Base-by-base conservation (phyloP, 2,888 invertebrate genomes). In the Macropis europaea region DNA sequence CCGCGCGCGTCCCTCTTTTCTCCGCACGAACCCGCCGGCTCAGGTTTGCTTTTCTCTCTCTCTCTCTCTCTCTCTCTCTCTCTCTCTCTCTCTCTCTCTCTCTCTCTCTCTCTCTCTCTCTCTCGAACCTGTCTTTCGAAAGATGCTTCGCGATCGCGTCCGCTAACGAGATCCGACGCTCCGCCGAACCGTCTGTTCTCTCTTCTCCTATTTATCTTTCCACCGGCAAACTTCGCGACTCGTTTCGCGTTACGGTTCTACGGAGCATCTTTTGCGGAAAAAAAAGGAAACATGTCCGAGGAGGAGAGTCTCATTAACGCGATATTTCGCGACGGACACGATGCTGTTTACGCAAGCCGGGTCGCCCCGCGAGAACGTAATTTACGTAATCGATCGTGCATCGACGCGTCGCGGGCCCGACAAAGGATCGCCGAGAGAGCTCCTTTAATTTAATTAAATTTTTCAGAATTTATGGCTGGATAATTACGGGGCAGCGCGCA, bases 391-490 rank as follows among this genome's bases (percentile, higher is more conserved):
- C 57, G 64, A 45, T 45, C 60, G 32, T 32, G 59, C 28, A 32
- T 24, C 43, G 47, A 34, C 56, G 45, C 5, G 38, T 15, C 50
- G 28, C 22, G n/a, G n/a, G 28, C 28, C 19, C 45, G 36, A 40
- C 13, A 19, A 40, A 43, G 45, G 34, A 22, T 6, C 54, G 42
- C 9, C 13, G 48, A 24, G 22, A 48, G 5, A 13, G 17, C 53
- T 34, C 32, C 2, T 53, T 42, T 54, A 50, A 70, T 70, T 60
- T 3, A 54, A 60, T 68, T 19, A 40, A 42, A 17, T 40, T 59
- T 59, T 47, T 53, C 38, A 52, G n/a, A 43, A 70, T 70, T 70
- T 54, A 60, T 13, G 56, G 26, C 40, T 42, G 69, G 53, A 68
- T 60, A 60, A 68, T 70, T 54, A 54, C 69, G 40, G 59, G 32